Percentiles rank a stretch among this genome's conserved stretches.
Evolutionary conservation across 1,140 invertebrate genomes (phyloP).

Genomic region (Drosophila ananassae): DNA sequence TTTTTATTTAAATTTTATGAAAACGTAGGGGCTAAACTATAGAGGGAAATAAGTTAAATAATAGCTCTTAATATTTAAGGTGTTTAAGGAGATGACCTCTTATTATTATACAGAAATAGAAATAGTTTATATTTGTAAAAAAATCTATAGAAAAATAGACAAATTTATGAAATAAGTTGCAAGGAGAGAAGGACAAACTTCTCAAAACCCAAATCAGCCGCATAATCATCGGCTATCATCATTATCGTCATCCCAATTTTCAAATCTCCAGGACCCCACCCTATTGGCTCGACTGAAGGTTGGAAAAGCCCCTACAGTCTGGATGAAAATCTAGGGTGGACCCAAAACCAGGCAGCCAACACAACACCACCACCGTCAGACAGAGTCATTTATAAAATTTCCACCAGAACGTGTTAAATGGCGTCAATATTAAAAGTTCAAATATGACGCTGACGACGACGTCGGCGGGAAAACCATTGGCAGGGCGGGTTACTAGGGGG

Average conservation of each 20-base stretch:
- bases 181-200: not conserved
- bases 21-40: too few relatives aligned
- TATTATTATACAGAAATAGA: too few relatives aligned
- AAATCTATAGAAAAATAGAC: not conserved
- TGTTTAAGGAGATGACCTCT: too few relatives aligned
- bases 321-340: not conserved
- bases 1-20: too few relatives aligned
- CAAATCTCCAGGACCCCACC: not conserved
- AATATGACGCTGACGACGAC: slow-evolving; percentile 89
- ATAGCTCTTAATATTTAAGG: too few relatives aligned
- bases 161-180: slow-evolving; percentile 5
- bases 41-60: too few relatives aligned
- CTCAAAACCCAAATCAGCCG: slow-evolving; percentile 10
- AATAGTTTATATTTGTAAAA: not conserved
- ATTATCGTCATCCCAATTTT: slow-evolving; percentile 14
- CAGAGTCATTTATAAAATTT: slow-evolving; percentile 85
- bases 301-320: not conserved
- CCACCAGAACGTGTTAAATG: slow-evolving; percentile 96
- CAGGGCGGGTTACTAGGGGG: slow-evolving; percentile 90
- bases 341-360: not conserved
- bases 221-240: slow-evolving; percentile 22
- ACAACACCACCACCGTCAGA: slow-evolving; percentile 43
- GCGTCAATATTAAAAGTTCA: slow-evolving; percentile 86
- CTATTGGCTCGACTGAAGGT: not conserved
- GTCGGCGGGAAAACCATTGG: slow-evolving; percentile 85